Conservation (phyloP, 23 tunicate genomes). For the Phallusia fumigata region DNA sequence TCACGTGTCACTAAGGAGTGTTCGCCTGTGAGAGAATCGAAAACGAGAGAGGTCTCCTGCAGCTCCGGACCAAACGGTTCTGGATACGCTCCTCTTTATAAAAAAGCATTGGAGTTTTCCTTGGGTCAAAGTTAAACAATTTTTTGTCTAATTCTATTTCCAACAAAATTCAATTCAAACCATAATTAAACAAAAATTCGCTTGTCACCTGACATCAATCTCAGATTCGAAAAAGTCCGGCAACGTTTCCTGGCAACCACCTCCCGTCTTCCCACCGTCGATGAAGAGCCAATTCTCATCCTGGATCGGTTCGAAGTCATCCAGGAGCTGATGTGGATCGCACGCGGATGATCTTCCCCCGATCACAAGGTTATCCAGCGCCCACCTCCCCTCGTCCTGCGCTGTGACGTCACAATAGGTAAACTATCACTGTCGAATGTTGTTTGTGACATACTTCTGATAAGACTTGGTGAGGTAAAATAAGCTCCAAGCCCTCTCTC, state of each 20-base stretch:
- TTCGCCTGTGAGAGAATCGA: constrained; percentile 30
- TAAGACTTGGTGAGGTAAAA: no score
- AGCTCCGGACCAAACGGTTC: not conserved
- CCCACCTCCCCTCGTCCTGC: constrained; percentile 49
- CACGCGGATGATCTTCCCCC: constrained; percentile 62
- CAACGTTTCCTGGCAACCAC: not conserved
- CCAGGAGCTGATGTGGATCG: constrained; percentile 21
- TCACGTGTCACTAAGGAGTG: constrained; percentile 53
- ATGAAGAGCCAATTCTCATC: constrained; percentile 47
- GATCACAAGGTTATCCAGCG: constrained; percentile 63
- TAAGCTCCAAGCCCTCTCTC: no score
- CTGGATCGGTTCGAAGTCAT: constrained; percentile 20
- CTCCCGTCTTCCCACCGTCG: constrained; percentile 15
- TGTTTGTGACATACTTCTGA: no score
- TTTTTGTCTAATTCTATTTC: no score
- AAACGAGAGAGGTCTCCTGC: constrained; percentile 12
- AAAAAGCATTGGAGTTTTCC: no score
- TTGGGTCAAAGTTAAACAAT: no score
- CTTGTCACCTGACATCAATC: not conserved
- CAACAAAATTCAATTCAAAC: no score
- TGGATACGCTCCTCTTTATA: not conserved
- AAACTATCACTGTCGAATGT: not conserved
- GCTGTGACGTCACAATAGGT: constrained; percentile 11
- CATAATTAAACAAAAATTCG: no score
- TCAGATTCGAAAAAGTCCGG: not conserved